Evolutionary conservation across 2,888 invertebrate species (phyloP).

Genomic region (Dicycla oo): DNA sequence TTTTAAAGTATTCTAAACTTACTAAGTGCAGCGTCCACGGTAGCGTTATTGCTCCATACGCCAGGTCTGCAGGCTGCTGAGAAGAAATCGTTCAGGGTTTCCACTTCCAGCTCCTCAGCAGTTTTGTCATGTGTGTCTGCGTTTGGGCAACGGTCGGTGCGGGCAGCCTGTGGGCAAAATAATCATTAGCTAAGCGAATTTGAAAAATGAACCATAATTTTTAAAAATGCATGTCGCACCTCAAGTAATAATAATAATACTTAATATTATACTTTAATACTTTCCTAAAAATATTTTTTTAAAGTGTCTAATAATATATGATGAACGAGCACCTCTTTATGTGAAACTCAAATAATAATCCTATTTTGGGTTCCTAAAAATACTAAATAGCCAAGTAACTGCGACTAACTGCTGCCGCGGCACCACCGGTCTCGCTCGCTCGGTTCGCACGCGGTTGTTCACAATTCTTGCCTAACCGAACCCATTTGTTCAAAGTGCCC

Average conservation of each 20-base stretch:
- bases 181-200: not conserved
- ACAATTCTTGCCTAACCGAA: not conserved
- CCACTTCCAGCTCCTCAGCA: constrained; percentile 91
- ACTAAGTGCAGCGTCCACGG: constrained; percentile 91
- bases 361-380: not conserved
- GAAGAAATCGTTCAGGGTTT: constrained; percentile 92
- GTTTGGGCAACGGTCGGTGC: constrained; percentile 78
- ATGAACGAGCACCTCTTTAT: not conserved
- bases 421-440: not conserved
- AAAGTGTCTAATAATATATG: too few relatives aligned
- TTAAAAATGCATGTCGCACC: too few relatives aligned
- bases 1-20: constrained; percentile 69
- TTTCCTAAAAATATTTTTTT: not conserved
- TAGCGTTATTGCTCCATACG: constrained; percentile 90
- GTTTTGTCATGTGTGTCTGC: constrained; percentile 73
- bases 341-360: not conserved
- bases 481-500: not conserved
- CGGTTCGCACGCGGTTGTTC: too few relatives aligned
- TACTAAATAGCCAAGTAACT: not conserved
- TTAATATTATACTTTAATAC: too few relatives aligned
- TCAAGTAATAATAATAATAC: too few relatives aligned
- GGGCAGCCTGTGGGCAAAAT: constrained; percentile 73
- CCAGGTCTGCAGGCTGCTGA: constrained; percentile 94
- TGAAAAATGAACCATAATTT: too few relatives aligned
- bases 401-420: not conserved